Evolutionary conservation across 2,888 invertebrate genomes (phyloP), one percentile per base, ranked within the genome.

Genomic region (Germaria angustata): DNA sequence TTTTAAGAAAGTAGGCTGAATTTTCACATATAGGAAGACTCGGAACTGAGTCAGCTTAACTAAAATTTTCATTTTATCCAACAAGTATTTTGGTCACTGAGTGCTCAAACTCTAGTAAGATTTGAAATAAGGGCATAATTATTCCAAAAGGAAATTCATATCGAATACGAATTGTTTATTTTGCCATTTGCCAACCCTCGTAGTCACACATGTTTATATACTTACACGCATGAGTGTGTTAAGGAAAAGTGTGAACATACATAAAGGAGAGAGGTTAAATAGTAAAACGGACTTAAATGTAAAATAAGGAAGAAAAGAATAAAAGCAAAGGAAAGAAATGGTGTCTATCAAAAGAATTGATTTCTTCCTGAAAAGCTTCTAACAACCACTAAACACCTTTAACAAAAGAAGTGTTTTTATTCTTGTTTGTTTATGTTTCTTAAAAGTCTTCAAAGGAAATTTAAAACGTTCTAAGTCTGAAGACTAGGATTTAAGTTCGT

Each of bases 381-480:
- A 72, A 75, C 75, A 82, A 75, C 51, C 78, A 82, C 78, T 82
- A 61, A 75, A 79, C 79, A 79, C 82, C 75, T 79, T 46, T 11
- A 71, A 79, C 75, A 79, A 75, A 71, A 65, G 69, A 75, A 65
- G n/a, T 57, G 44, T 15, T 41, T 71, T 39, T 65, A 3, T 41
- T 28, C 0, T 41, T 1, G 7, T 9, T 15, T 51, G 55, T 51
- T 55, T 22, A n/a, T 28, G 13, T 7, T 28, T 15, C 1, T 5
- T 36, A 46, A 66, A 57, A 55, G 20, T 44, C 9, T 44, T 28
- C 28, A 32, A 2, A 41, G 46, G 17, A 66, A 36, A 36, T 49
- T 22, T 51, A 15, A 24, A 5, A 36, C 41, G 9, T 32, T 24
- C 11, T 17, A 20, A 24, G 20, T n/a, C 8, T 41, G 32, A 53